phyloP scores from a whole-genome alignment of 1,140 invertebrate genomes.

The Potamilus streckersoni region DNA sequence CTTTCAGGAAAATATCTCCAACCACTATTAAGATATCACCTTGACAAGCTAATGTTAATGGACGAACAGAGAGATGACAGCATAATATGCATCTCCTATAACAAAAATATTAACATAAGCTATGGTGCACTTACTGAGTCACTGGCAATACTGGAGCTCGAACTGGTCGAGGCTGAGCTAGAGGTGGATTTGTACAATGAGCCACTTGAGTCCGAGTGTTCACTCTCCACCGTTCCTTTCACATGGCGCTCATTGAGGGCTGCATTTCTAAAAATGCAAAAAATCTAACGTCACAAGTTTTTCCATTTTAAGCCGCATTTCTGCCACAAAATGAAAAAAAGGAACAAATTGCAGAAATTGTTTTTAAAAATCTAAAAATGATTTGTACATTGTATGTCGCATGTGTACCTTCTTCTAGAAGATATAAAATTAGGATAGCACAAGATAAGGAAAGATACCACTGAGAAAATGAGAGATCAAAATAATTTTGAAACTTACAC shows the following conservation, averaged over 20 bases:
- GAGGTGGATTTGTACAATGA: conserved; percentile 60
- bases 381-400: too few species aligned
- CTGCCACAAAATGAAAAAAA: background rate
- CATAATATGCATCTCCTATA: too few species aligned
- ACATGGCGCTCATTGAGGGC: conserved; percentile 6
- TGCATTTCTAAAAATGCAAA: background rate
- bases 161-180: conserved; percentile 45
- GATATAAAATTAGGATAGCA: too few species aligned
- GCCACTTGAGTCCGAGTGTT: conserved; percentile 58
- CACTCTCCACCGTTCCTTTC: conserved; percentile 39
- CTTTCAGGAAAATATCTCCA: too few species aligned
- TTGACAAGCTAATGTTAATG: too few species aligned
- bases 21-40: too few species aligned
- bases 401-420: too few species aligned
- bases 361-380: background rate
- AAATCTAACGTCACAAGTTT: background rate
- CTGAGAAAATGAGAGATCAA: too few species aligned
- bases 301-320: background rate
- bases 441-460: too few species aligned
- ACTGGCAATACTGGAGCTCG: conserved; percentile 53
- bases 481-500: too few species aligned
- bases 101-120: too few species aligned
- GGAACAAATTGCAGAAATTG: conserved; percentile 1
- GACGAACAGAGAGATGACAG: too few species aligned
- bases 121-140: conserved; percentile 52